Evolutionary conservation across 1,140 invertebrate species (phyloP).

Genomic region (Papilio polyxenes): DNA sequence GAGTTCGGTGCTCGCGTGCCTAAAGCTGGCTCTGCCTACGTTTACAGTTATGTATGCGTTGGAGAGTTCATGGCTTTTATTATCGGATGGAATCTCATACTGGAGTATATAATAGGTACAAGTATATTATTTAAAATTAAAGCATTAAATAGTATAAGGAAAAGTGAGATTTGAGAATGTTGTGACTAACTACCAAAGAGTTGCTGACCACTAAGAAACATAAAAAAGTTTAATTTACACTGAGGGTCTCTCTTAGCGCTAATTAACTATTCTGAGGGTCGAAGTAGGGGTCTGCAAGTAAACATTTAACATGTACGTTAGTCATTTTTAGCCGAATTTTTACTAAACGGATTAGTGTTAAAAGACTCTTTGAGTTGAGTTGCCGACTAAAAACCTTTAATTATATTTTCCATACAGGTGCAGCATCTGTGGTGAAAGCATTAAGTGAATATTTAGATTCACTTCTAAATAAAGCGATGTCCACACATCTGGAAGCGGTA

Average conservation of each 20-base stretch:
- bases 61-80: conserved; percentile 91
- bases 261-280: too few species aligned
- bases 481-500: conserved; percentile 82
- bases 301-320: too few species aligned
- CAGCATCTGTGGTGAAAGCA: conserved; percentile 91
- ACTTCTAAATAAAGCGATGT: conserved; percentile 79
- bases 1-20: conserved; percentile 95
- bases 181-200: too few species aligned
- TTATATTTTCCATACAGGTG: conserved; percentile 78
- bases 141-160: too few species aligned
- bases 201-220: too few species aligned
- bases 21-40: conserved; percentile 92
- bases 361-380: too few species aligned
- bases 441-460: conserved; percentile 89
- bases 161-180: too few species aligned
- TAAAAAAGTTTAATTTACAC: too few species aligned
- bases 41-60: conserved; percentile 94
- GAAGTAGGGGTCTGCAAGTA: too few species aligned
- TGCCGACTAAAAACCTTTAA: neutral
- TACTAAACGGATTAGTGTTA: too few species aligned
- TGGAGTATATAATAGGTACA: conserved; percentile 94
- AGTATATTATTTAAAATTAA: neutral
- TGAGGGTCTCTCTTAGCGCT: too few species aligned
- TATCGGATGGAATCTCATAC: conserved; percentile 94
- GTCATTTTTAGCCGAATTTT: too few species aligned